Conservation (phyloP, 1,140 invertebrate species). For the Conus betulinus region DNA sequence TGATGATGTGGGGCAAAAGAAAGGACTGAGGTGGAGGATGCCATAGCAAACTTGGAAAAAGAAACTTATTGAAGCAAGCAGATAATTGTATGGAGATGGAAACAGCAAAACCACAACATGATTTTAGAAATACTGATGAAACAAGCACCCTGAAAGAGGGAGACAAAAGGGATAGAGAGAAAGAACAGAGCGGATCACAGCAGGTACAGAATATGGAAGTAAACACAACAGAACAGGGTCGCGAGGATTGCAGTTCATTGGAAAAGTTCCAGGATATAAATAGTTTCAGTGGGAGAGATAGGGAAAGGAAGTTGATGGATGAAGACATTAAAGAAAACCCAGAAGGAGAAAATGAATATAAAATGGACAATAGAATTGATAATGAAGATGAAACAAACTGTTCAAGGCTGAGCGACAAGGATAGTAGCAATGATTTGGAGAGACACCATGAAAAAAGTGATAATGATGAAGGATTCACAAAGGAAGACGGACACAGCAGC, state of each 20-base stretch:
- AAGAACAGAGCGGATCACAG: background rate
- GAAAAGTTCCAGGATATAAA: too few relatives aligned
- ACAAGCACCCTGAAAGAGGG: background rate
- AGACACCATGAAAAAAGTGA: background rate
- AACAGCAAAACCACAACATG: background rate
- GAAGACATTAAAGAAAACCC: background rate
- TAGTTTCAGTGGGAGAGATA: too few relatives aligned
- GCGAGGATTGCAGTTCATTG: too few relatives aligned
- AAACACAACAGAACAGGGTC: background rate
- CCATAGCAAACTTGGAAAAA: background rate
- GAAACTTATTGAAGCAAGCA: background rate
- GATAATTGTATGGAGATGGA: background rate
- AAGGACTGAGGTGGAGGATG: background rate
- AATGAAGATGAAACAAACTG: background rate
- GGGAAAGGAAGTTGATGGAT: too few relatives aligned
- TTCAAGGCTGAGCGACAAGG: background rate
- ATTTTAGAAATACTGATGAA: background rate
- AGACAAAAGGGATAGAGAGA: background rate
- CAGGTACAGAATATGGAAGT: background rate
- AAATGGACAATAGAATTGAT: background rate
- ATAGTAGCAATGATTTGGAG: background rate
- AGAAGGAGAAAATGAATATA: background rate
- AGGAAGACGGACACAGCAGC: background rate
- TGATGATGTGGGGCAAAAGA: background rate
- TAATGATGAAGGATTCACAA: background rate